Evolutionary conservation across 2,113 vertebrate genomes (phyloP).

Genomic region (Pedetes capensis): DNA sequence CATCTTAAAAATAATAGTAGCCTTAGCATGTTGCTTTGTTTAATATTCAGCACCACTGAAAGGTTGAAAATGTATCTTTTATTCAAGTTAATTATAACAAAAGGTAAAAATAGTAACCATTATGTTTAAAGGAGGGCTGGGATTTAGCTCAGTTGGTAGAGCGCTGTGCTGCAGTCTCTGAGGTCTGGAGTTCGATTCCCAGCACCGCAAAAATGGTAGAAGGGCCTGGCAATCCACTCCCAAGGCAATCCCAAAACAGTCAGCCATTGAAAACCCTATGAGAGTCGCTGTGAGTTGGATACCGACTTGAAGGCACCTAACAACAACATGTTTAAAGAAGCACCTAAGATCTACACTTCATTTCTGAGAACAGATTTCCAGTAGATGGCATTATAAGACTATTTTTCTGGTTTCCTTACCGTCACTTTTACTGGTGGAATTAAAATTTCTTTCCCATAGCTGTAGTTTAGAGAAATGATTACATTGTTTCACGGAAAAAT

Average conservation of each 20-base stretch:
- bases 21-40: not conserved
- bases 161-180: too few species aligned
- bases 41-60: not conserved
- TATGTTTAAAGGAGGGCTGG: too few species aligned
- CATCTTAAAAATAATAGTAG: slow-evolving; percentile 34
- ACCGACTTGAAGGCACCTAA: too few species aligned
- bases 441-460: slow-evolving; percentile 58
- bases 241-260: too few species aligned
- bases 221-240: too few species aligned
- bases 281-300: too few species aligned
- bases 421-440: slow-evolving; percentile 25
- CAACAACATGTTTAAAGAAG: too few species aligned
- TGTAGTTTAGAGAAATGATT: slow-evolving; percentile 42
- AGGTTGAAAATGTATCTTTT: slow-evolving; percentile 20
- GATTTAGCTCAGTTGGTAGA: too few species aligned
- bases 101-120: not conserved
- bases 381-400: slow-evolving; percentile 82
- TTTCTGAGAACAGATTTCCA: slow-evolving; percentile 74
- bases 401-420: slow-evolving; percentile 35
- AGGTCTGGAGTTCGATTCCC: too few species aligned
- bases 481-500: slow-evolving; percentile 23
- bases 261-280: too few species aligned
- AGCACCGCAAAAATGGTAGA: too few species aligned
- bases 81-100: slow-evolving; percentile 19
- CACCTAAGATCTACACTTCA: slow-evolving; percentile 8